These are phyloP conservation scores for Brenthis hecate DNA, from an alignment of 2,888 invertebrate genomes.

Conservation along the genomic window DNA sequence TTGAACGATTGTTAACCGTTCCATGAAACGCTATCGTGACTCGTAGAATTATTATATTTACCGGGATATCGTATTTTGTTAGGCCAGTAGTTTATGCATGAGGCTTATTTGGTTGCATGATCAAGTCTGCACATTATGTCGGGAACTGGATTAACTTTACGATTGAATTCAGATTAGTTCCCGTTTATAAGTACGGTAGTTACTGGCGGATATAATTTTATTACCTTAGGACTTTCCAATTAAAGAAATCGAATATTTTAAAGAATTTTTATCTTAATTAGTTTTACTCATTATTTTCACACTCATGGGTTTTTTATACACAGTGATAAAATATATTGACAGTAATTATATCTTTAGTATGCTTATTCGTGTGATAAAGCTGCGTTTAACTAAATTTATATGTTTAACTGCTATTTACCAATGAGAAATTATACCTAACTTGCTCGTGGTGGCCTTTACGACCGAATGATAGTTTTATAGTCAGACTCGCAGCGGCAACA, in stretches of 20 bases:
- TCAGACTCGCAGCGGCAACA: slow-evolving; percentile 67
- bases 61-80: slow-evolving; percentile 60
- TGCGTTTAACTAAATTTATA: slow-evolving; percentile 63
- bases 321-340: slow-evolving; percentile 20
- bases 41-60: slow-evolving; percentile 71
- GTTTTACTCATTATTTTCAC: slow-evolving; percentile 1
- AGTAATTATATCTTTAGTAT: slow-evolving; percentile 16
- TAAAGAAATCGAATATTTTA: background rate
- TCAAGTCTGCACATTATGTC: slow-evolving; percentile 40
- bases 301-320: background rate
- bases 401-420: slow-evolving; percentile 58
- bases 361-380: slow-evolving; percentile 52
- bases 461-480: slow-evolving; percentile 60
- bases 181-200: slow-evolving; percentile 34
- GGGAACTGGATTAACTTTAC: slow-evolving; percentile 39
- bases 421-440: slow-evolving; percentile 68
- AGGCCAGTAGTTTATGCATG: slow-evolving; percentile 43
- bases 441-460: slow-evolving; percentile 61
- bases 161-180: slow-evolving; percentile 41
- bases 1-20: slow-evolving; percentile 80
- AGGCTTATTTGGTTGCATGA: slow-evolving; percentile 42
- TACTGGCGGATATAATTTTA: slow-evolving; percentile 27
- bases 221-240: slow-evolving; percentile 1
- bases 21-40: slow-evolving; percentile 74
- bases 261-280: background rate